Evolutionary conservation across 2,797 vertebrate species (phyloP), one percentile per base, ranked within the genome.

Genomic region (Kryptolebias ocellatus): DNA sequence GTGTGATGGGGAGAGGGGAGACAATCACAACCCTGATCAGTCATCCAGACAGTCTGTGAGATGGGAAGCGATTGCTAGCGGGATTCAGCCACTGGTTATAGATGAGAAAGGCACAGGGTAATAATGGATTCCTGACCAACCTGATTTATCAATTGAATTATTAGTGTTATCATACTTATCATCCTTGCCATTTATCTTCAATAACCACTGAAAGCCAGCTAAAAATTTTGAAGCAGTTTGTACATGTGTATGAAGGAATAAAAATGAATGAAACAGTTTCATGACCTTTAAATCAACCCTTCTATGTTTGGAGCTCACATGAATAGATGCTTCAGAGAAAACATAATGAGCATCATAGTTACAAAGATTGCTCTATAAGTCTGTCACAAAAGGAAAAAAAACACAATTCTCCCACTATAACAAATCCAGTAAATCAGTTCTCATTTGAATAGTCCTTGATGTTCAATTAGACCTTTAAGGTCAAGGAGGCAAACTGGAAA

Each of bases 51-150:
- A 91, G 89, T 81, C 79, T 72, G 74, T 39, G 85, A 87, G 86
- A 91, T 90, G 88, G 91, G 89, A 89, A 91, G 90, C 77, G 87
- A 91, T 87, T 88, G 87, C 87, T 87, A n/a, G 88, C 70, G 70
- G 89, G 85, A 63, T 75, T 82, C 80, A 84, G 88, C 86, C 84
- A 80, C 83, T 86, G 85, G 89, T 91, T 90, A 88, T 89, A 88
- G 83, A 93, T 90, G 90, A 85, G 82, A 83, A 77, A 71, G 80
- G 78, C 76, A 60, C 67, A 9, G 72, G 66, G 87, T 88, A 77
- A 88, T 92, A 91, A 92, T 89, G 84, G 89, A 90, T 87, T 91
- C 69, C 79, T 62, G 70, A 80, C 81, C 77, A 75, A 76, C 78
- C 85, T 87, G 83, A 90, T 89, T 85, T 67, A 92, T 91, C 86